Evolutionary conservation across 2,888 invertebrate species (phyloP).

Genomic region (Clitarchus hookeri): DNA sequence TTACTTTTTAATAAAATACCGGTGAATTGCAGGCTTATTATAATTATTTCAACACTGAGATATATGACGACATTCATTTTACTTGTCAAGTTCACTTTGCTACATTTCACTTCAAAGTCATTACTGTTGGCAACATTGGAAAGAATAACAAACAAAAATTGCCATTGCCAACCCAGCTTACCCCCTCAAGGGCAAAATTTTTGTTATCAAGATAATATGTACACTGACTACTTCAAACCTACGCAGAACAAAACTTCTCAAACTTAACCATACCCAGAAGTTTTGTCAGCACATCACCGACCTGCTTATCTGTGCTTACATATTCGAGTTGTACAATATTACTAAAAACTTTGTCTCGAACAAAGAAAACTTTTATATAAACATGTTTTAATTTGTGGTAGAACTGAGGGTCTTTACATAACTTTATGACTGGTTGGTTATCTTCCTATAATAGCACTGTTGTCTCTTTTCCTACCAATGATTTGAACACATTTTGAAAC

Average conservation of each 20-base stretch:
- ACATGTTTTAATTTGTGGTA: background rate
- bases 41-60: too few relatives aligned
- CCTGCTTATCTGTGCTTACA: background rate
- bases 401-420: background rate
- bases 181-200: background rate
- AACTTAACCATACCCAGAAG: background rate
- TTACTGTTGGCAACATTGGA: too few relatives aligned
- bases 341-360: background rate
- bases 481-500: background rate
- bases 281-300: background rate
- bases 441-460: background rate
- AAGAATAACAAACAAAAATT: too few relatives aligned
- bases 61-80: too few relatives aligned
- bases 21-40: too few relatives aligned
- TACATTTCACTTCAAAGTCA: too few relatives aligned
- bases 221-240: background rate
- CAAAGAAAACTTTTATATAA: background rate
- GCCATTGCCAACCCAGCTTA: background rate
- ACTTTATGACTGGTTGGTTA: background rate
- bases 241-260: background rate
- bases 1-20: too few relatives aligned
- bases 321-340: background rate
- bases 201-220: constrained; percentile 5
- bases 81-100: too few relatives aligned
- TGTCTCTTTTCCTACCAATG: background rate